These are phyloP conservation scores for Branchipolynoe longqiensis DNA, from an alignment of 2,888 invertebrate genomes.

Conservation along the genomic window DNA sequence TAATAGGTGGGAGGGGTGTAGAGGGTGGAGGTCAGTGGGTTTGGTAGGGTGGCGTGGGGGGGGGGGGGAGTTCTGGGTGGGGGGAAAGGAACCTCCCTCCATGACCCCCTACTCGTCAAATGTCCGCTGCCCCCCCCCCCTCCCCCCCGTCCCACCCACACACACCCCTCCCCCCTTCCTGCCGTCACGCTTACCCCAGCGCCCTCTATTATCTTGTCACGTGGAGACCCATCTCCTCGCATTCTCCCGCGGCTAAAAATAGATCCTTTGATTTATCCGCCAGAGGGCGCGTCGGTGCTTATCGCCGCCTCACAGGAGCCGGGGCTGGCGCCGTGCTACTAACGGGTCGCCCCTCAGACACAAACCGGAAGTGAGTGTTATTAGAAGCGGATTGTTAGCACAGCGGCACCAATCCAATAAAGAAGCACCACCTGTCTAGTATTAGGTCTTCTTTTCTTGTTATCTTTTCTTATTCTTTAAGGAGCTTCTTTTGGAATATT, in stretches of 20 bases:
- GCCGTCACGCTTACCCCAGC: constrained; percentile 4
- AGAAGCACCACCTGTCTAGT: no score
- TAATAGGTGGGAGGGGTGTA: no score
- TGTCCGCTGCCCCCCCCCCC: no score
- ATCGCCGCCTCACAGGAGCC: constrained; percentile 30
- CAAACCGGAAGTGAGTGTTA: neutral
- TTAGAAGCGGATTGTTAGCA: neutral
- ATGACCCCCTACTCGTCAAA: constrained; percentile 51
- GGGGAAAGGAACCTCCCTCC: no score
- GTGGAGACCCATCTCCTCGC: constrained; percentile 42
- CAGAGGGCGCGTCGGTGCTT: neutral
- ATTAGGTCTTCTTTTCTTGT: no score
- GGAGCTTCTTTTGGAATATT: no score
- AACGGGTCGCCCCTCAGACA: no score
- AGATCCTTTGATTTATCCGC: constrained; percentile 44
- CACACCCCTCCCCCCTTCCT: neutral
- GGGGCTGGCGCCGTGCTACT: neutral
- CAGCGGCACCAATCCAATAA: no score
- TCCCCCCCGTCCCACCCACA: neutral
- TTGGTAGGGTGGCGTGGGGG: neutral
- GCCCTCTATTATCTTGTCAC: constrained; percentile 49
- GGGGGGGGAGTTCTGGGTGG: neutral
- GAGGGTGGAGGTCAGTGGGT: neutral
- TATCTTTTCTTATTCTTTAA: no score
- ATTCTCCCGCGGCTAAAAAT: constrained; percentile 40